Evolutionary conservation across 2,797 vertebrate species (phyloP), one percentile per base, ranked within the genome.

Genomic region (Oryzias dopingdopingensis): DNA sequence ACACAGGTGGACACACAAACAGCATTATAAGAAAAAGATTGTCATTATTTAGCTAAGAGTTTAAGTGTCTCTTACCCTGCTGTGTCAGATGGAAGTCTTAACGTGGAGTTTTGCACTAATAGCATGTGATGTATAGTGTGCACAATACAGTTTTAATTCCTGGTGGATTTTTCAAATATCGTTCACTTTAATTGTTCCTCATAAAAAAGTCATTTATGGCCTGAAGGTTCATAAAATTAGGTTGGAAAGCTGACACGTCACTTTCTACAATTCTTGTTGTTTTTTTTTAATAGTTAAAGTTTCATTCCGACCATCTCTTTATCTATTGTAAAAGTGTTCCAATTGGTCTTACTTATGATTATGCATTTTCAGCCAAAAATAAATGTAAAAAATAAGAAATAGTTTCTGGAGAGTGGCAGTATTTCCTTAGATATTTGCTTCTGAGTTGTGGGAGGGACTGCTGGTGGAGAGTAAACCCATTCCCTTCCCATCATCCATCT

Each of bases 21-120:
- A 58, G 49, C 64, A 78, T 76, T 72, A 73, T 6, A 48, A 57
- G 55, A 49, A 65, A 76, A 64, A 74, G 67, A 59, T 45, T 72
- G 57, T 67, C 74, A 74, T 85, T 76, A 73, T 76, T 79, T 71
- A 50, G 59, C 62, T 53, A 53, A 67, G 70, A 55, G 70, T 61
- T 58, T 55, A 70, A 79, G 70, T 65, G 60, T 72, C 56, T 78
- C 53, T 67, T 59, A 45, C 50, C 68, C 73, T 42, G 65, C 69
- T 81, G 79, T 62, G 71, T 58, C 55, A 57, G 49, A 57, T 54
- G 49, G 15, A 48, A 49, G 65, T 62, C 56, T 52, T 65, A 55
- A 63, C 56, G 20, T 37, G 46, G 26, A 23, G 54, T 24, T 52
- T 42, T 47, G 58, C 43, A 45, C 60, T 75, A 81, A 65, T 78